Percentiles rank a stretch among this genome's conserved stretches.
phyloP scores from a whole-genome alignment of 2,888 invertebrate species.

The Phania funesta region DNA sequence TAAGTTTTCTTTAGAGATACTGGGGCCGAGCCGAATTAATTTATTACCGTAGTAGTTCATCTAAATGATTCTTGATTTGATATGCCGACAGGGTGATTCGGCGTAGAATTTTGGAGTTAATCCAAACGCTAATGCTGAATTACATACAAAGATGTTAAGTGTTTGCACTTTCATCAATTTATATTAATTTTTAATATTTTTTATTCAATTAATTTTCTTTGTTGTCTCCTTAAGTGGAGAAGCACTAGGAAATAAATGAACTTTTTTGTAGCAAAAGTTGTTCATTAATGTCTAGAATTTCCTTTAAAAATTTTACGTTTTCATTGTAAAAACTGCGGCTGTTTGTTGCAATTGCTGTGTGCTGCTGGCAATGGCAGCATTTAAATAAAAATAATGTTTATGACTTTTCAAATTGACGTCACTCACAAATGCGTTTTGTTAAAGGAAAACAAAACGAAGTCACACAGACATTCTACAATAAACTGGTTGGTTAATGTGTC shows the following conservation, averaged over 20 bases:
- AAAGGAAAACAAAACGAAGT: slow-evolving; percentile 34
- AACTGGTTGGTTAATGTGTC: no score
- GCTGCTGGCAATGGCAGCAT: slow-evolving; percentile 13
- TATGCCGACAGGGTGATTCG: no score
- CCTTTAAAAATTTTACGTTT: slow-evolving; percentile 39
- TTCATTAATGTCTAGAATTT: slow-evolving; percentile 60
- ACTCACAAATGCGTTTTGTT: slow-evolving; percentile 45
- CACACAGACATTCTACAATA: slow-evolving; percentile 31
- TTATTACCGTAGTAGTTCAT: no score
- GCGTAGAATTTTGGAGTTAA: no score
- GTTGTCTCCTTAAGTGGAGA: slow-evolving; percentile 31
- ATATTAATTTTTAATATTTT: slow-evolving; percentile 19
- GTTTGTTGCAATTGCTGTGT: neutral
- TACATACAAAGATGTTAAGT: no score
- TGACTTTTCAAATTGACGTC: slow-evolving; percentile 64
- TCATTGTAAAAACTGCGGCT: slow-evolving; percentile 30
- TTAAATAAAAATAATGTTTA: slow-evolving; percentile 53
- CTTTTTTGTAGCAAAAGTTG: slow-evolving; percentile 14
- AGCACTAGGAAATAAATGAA: neutral
- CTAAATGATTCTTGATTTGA: no score
- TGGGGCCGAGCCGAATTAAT: no score
- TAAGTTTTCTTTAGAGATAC: no score
- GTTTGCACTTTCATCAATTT: slow-evolving; percentile 17
- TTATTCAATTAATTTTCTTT: neutral
- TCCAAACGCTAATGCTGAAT: no score